These are phyloP conservation scores for Metaphire vulgaris DNA, from an alignment of 1,140 invertebrate species.

Conservation along the genomic window DNA sequence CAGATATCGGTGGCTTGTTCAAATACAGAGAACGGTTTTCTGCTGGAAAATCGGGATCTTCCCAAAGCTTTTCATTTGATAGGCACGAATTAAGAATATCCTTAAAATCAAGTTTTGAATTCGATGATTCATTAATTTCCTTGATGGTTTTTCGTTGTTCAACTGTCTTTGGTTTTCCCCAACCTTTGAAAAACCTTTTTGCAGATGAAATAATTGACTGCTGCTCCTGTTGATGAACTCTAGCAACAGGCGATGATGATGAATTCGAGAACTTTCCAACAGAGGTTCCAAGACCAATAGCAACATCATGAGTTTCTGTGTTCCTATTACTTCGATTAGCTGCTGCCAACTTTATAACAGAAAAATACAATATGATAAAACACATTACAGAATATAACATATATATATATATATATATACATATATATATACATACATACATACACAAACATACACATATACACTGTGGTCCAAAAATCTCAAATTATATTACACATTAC, in stretches of 20 bases:
- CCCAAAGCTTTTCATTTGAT: conserved; percentile 18
- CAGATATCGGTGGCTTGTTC: background rate
- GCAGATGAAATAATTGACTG: background rate
- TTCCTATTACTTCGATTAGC: too few species aligned
- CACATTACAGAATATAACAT: too few species aligned
- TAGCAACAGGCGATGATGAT: background rate
- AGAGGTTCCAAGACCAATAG: too few species aligned
- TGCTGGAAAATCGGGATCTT: conserved; percentile 27
- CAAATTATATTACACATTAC: too few species aligned
- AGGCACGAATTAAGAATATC: conserved; percentile 6
- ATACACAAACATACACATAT: too few species aligned
- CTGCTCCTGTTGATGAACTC: background rate
- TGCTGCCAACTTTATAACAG: too few species aligned
- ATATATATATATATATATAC: too few species aligned
- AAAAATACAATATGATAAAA: too few species aligned
- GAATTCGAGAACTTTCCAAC: too few species aligned
- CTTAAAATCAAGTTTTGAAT: background rate
- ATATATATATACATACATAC: too few species aligned
- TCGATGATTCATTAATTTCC: background rate
- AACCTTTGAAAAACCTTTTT: background rate
- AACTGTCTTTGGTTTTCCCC: background rate
- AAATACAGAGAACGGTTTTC: conserved; percentile 14
- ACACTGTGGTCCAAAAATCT: too few species aligned
- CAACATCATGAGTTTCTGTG: too few species aligned
- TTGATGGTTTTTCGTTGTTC: background rate